phyloP scores from a whole-genome alignment of 2,113 vertebrate species.

The Brachyhypopomus gauderio region DNA sequence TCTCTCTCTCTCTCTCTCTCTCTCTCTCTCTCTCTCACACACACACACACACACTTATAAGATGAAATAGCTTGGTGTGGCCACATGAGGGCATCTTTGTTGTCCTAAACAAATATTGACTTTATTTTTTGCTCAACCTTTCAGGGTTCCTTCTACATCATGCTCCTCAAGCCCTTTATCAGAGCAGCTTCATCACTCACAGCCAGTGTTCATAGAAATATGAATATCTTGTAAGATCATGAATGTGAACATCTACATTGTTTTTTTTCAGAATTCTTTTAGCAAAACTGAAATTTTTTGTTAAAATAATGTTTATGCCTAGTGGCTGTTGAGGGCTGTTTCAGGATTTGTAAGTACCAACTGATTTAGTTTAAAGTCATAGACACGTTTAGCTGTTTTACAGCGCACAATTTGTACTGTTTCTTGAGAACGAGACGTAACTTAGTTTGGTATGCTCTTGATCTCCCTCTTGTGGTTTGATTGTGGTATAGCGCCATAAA shows the following conservation, averaged over 20 bases:
- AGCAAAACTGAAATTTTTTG: not conserved
- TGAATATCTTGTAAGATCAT: not conserved
- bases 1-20: not conserved
- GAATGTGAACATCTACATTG: not conserved
- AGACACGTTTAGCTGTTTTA: not conserved
- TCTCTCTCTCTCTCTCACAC: not conserved
- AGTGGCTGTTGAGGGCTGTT: not conserved
- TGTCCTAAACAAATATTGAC: conserved; percentile 32
- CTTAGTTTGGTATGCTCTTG: conserved; percentile 67
- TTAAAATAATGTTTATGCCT: not conserved
- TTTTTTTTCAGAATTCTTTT: not conserved
- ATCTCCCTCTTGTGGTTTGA: conserved; percentile 71
- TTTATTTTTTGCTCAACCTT: conserved; percentile 9
- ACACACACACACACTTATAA: not conserved
- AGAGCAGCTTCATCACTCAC: no score
- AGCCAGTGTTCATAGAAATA: not conserved
- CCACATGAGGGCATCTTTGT: conserved; percentile 66
- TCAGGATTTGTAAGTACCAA: not conserved
- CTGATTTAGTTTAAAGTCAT: not conserved
- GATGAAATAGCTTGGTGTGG: conserved; percentile 53
- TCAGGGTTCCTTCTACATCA: not conserved
- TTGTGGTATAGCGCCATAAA: conserved; percentile 39
- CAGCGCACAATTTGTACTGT: not conserved
- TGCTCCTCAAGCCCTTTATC: not conserved
- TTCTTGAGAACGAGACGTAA: conserved; percentile 20